These are phyloP conservation scores for Tamias sibiricus DNA, from an alignment of 2,113 vertebrate genomes.

Conservation along the genomic window DNA sequence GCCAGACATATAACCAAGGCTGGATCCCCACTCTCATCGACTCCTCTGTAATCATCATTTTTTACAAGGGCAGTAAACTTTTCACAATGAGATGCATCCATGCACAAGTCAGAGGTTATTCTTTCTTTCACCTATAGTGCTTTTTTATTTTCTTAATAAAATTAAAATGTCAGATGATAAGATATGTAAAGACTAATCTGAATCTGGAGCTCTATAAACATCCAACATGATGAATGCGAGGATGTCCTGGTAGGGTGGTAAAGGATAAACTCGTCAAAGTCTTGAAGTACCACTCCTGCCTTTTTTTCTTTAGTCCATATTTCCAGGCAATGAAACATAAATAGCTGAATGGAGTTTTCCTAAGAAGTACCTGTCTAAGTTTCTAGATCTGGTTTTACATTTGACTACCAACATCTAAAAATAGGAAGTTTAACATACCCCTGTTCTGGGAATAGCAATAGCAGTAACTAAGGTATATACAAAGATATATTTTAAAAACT, in stretches of 20 bases:
- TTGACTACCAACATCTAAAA: neutral
- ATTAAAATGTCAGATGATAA: neutral
- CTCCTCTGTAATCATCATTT: neutral
- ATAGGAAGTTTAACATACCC: neutral
- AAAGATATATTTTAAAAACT: neutral
- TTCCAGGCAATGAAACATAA: neutral
- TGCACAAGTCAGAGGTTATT: neutral
- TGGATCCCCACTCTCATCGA: neutral
- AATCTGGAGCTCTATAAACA: neutral
- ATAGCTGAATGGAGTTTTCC: neutral
- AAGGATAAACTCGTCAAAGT: neutral
- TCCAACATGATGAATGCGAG: neutral
- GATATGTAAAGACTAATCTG: neutral
- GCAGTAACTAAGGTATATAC: too few relatives aligned
- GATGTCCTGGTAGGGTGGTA: neutral
- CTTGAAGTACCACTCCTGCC: neutral
- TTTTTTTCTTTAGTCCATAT: neutral
- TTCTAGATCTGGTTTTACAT: conserved; percentile 28
- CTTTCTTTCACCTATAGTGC: neutral
- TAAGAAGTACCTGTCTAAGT: neutral
- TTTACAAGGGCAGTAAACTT: neutral
- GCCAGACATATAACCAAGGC: neutral
- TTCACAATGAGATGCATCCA: neutral
- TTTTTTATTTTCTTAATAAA: neutral
- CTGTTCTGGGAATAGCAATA: conserved; percentile 21